Conservation (phyloP, 2,113 vertebrate species). For the Trochalopteron elliotii region DNA sequence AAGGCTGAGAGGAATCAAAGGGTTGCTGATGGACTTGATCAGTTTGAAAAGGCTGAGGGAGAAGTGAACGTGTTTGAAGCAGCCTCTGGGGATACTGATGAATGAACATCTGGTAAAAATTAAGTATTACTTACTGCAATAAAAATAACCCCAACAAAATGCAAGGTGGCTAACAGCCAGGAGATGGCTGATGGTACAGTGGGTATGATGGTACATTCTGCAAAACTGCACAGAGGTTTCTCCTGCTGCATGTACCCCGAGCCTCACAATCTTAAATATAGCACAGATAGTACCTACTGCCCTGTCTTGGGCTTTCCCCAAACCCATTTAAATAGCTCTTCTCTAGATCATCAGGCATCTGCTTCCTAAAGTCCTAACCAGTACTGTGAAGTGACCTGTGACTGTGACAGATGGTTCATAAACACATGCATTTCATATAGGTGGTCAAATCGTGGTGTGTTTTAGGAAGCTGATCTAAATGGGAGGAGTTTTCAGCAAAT, state of each 20-base stretch:
- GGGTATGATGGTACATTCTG: background rate
- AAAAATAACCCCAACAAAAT: background rate
- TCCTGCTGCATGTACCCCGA: background rate
- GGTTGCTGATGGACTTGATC: background rate
- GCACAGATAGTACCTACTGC: accelerated
- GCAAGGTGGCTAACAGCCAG: slow-evolving; percentile 7
- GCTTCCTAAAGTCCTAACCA: background rate
- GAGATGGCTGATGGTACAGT: background rate
- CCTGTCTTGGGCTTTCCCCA: background rate
- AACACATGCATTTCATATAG: background rate
- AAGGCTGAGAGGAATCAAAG: background rate
- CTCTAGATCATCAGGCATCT: background rate
- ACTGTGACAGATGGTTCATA: background rate
- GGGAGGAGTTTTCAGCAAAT: background rate
- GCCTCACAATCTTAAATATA: too few relatives aligned
- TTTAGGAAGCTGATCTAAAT: background rate
- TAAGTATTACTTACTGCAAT: background rate
- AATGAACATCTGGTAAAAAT: slow-evolving; percentile 41
- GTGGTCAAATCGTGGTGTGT: background rate
- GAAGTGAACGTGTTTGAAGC: background rate
- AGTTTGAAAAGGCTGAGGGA: background rate
- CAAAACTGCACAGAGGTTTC: background rate
- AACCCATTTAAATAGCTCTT: background rate
- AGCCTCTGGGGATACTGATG: background rate
- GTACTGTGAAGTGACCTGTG: background rate